phyloP scores from a whole-genome alignment of 2,113 vertebrate species.

The Trogon melanurus region DNA sequence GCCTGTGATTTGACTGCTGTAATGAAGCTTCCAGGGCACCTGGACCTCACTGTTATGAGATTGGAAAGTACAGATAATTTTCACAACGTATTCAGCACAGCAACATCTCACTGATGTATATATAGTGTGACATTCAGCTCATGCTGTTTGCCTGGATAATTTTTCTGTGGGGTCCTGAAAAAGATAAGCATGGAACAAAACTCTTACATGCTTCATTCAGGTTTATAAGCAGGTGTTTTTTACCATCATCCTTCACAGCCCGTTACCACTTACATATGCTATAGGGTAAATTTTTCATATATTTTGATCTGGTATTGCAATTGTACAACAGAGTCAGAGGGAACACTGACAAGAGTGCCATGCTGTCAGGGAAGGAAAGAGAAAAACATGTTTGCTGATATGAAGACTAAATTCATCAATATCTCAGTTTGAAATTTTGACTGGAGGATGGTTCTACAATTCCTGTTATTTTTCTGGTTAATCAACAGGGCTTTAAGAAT shows the following conservation, averaged over 20 bases:
- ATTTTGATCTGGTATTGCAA: neutral
- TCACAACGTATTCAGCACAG: neutral
- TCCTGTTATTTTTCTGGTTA: neutral
- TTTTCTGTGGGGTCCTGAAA: neutral
- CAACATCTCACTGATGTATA: neutral
- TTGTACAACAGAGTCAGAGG: neutral
- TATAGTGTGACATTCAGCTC: neutral
- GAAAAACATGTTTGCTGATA: neutral
- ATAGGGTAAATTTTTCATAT: neutral
- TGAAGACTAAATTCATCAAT: neutral
- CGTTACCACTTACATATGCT: neutral
- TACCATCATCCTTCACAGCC: neutral
- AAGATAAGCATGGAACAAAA: neutral
- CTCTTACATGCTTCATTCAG: neutral
- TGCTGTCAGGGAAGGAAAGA: neutral
- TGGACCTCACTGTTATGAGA: neutral
- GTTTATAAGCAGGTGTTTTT: neutral
- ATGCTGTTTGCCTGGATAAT: neutral
- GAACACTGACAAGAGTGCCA: neutral
- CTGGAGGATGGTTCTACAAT: neutral
- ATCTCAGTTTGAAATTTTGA: neutral
- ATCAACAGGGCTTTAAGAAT: neutral
- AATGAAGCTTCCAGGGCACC: neutral
- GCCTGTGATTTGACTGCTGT: neutral
- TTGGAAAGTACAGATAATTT: neutral